Evolutionary conservation across 2,797 vertebrate species (phyloP).

Genomic region (Schizothorax lantsangensis): DNA sequence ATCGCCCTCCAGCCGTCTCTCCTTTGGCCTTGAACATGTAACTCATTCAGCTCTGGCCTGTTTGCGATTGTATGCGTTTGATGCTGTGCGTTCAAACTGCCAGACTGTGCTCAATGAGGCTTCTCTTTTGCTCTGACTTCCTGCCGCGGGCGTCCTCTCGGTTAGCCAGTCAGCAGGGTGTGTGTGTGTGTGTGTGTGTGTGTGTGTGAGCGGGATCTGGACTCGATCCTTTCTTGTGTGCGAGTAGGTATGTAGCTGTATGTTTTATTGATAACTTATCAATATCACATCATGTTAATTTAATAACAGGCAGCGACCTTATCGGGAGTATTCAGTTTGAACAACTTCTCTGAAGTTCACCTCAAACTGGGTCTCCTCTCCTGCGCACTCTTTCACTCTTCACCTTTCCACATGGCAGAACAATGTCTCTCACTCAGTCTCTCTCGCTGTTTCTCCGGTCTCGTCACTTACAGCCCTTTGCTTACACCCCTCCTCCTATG

Average conservation of each 20-base stretch:
- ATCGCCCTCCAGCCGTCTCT: constrained; percentile 58
- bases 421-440: constrained; percentile 72
- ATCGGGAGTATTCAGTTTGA: background rate
- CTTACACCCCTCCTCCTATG: constrained; percentile 65
- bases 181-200: constrained; percentile 25
- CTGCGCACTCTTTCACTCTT: constrained; percentile 73
- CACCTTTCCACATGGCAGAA: constrained; percentile 80
- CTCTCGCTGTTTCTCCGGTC: constrained; percentile 35
- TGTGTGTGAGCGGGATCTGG: background rate
- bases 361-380: constrained; percentile 42
- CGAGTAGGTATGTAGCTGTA: background rate
- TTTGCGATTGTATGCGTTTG: constrained; percentile 45
- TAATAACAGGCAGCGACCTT: constrained; percentile 1
- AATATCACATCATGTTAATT: constrained; percentile 11
- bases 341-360: constrained; percentile 46
- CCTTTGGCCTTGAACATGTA: background rate
- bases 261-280: constrained; percentile 32
- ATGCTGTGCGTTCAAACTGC: constrained; percentile 67
- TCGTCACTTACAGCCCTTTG: constrained; percentile 61
- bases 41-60: constrained; percentile 31
- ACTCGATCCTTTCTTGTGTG: constrained; percentile 9
- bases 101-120: constrained; percentile 68
- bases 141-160: constrained; percentile 67
- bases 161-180: constrained; percentile 55
- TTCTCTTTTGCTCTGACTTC: constrained; percentile 68